Base-by-base conservation (phyloP, 2,888 invertebrate species). In the Vanessa cardui region DNA sequence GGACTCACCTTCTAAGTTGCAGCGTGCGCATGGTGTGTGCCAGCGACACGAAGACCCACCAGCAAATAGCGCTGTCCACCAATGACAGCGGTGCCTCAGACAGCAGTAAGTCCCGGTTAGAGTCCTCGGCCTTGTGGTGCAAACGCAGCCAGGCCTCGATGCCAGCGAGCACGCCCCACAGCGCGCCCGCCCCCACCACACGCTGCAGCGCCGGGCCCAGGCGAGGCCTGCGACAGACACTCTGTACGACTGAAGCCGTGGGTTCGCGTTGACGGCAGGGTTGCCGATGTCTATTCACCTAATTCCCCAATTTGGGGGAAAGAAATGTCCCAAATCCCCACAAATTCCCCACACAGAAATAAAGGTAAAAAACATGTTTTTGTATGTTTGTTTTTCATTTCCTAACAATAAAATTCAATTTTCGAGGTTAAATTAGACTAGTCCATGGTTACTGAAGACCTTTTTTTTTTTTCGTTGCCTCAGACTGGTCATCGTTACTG, bases 21-120 rank as follows among this genome's bases (percentile, higher is more conserved):
- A 99, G 91, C 0, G 98, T 98, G 75, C 98, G 93, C 77, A 97
- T 98, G 0, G 99, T 99, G 83, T 97, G 96, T 18, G 98, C 96
- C 63, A 99, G 94, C 16, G 96, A 96, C 3, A 96, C 96, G 83
- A 97, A 97, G 77, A 98, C 98, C 98, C 98, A 98, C 97, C 98
- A 99, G 83, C 97, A 98, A 81, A 99, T 97, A 82, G 96, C 95
- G 81, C 96, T 94, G 88, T 97, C 98, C 39, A 98, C 89, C 47
- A 98, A 94, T 33, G 98, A 97, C 68, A 99, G 92, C 18, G 98
- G 98, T 72, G 98, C 96, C 72, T 96, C 96, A 0, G 98, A 96
- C 63, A 98, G 94, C 70, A 98, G 81, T 65, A 91, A 80, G 69
- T 88, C 89, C 20, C 88, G 80, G 73, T 86, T 88, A 63, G 86